Evolutionary conservation across 2,113 vertebrate species (phyloP).

Genomic region (Atrichornis clamosus): DNA sequence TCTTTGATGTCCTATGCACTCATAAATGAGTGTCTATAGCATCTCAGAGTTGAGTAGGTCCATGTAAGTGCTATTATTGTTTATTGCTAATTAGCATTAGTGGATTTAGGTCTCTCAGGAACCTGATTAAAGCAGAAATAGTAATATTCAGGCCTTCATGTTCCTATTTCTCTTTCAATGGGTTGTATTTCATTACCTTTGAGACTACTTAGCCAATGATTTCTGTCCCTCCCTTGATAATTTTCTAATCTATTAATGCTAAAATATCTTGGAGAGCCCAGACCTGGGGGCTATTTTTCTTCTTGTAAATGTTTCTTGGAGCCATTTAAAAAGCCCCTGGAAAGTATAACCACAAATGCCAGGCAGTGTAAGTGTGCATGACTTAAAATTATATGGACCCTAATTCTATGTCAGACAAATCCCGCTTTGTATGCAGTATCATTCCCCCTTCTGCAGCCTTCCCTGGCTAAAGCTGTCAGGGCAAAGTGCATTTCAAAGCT

Average conservation of each 20-base stretch:
- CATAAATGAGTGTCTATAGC: background rate
- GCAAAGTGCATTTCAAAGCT: background rate
- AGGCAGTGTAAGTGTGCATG: background rate
- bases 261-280: background rate
- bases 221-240: constrained; percentile 10
- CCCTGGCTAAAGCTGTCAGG: background rate
- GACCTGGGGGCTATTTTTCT: background rate
- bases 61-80: constrained; percentile 15
- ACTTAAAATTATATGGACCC: background rate
- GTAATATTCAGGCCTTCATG: background rate
- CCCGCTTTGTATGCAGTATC: background rate
- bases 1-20: background rate
- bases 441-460: background rate
- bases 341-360: background rate
- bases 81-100: constrained; percentile 34
- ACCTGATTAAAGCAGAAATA: background rate
- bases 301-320: background rate
- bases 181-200: constrained; percentile 39
- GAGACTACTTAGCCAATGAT: constrained; percentile 15
- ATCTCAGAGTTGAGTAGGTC: background rate
- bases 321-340: background rate
- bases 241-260: constrained; percentile 19
- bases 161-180: constrained; percentile 21
- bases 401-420: background rate
- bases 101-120: background rate